These are phyloP conservation scores for Parauchenoglanis ngamensis DNA, from an alignment of 2,797 vertebrate species.

Conservation along the genomic window DNA sequence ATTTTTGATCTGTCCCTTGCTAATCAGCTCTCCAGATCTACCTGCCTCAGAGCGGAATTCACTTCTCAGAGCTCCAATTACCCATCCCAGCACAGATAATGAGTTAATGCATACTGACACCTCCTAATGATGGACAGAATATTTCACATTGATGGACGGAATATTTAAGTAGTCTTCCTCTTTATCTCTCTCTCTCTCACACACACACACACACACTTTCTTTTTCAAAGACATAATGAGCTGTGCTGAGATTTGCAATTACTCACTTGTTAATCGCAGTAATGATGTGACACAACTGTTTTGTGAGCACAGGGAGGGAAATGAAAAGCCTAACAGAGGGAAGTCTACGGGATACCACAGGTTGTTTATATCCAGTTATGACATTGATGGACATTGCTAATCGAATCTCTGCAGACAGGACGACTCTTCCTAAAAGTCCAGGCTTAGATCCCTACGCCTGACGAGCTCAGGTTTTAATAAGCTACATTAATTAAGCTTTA, in stretches of 20 bases:
- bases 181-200: not conserved
- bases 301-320: slow-evolving; percentile 64
- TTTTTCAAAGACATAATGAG: slow-evolving; percentile 50
- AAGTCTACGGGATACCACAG: slow-evolving; percentile 51
- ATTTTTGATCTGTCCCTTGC: not conserved
- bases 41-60: slow-evolving; percentile 22
- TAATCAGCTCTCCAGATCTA: slow-evolving; percentile 2
- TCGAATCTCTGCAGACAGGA: slow-evolving; percentile 74
- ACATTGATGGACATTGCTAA: slow-evolving; percentile 78
- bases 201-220: not conserved
- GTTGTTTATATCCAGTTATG: slow-evolving; percentile 68
- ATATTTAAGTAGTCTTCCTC: slow-evolving; percentile 6
- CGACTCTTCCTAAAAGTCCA: slow-evolving; percentile 63
- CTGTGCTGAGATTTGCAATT: slow-evolving; percentile 64
- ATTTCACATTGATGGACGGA: slow-evolving; percentile 29
- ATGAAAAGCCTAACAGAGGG: slow-evolving; percentile 41
- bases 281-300: slow-evolving; percentile 58
- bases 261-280: slow-evolving; percentile 66
- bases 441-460: slow-evolving; percentile 68
- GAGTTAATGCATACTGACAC: slow-evolving; percentile 24
- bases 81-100: slow-evolving; percentile 10
- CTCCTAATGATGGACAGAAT: slow-evolving; percentile 38
- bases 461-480: slow-evolving; percentile 78
- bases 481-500: slow-evolving; percentile 78
- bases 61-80: slow-evolving; percentile 38